Percentiles rank a stretch among this genome's conserved stretches.
These are phyloP conservation scores for Lacanobia wlatinum DNA, from an alignment of 2,888 invertebrate genomes.

Conservation along the genomic window DNA sequence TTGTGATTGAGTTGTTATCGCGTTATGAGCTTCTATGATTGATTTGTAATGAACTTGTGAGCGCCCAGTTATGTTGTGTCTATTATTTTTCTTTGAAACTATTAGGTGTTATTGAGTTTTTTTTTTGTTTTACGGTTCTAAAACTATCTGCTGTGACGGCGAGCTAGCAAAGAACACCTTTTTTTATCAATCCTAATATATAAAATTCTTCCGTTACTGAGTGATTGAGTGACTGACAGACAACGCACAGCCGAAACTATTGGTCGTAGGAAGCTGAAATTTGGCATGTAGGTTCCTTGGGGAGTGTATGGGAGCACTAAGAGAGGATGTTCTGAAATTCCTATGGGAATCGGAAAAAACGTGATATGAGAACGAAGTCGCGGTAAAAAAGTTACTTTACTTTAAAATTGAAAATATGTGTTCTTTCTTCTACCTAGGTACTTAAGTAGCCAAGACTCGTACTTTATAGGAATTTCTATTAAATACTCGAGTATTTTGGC, in stretches of 20 bases:
- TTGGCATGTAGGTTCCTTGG: too few species aligned
- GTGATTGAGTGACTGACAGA: too few species aligned
- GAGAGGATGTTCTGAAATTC: too few species aligned
- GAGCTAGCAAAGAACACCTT: too few species aligned
- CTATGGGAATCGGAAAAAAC: too few species aligned
- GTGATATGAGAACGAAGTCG: too few species aligned
- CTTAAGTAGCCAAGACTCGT: neutral
- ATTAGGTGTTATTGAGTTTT: constrained; percentile 13
- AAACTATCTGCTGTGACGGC: neutral
- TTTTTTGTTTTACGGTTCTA: neutral
- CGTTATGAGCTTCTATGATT: constrained; percentile 32
- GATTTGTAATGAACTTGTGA: constrained; percentile 44
- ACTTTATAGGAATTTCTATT: constrained; percentile 18
- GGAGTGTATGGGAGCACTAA: too few species aligned
- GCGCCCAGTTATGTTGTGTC: constrained; percentile 1
- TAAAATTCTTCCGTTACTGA: too few species aligned
- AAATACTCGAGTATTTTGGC: constrained; percentile 24
- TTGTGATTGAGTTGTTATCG: constrained; percentile 44
- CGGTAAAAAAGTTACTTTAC: too few species aligned
- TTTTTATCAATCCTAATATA: too few species aligned
- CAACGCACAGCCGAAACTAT: too few species aligned
- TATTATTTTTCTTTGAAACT: constrained; percentile 22
- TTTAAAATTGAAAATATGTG: neutral
- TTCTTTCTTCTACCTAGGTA: neutral
- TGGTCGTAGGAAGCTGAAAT: too few species aligned